Conservation (phyloP, 2,888 invertebrate genomes). For the Seira sanloemensis region DNA sequence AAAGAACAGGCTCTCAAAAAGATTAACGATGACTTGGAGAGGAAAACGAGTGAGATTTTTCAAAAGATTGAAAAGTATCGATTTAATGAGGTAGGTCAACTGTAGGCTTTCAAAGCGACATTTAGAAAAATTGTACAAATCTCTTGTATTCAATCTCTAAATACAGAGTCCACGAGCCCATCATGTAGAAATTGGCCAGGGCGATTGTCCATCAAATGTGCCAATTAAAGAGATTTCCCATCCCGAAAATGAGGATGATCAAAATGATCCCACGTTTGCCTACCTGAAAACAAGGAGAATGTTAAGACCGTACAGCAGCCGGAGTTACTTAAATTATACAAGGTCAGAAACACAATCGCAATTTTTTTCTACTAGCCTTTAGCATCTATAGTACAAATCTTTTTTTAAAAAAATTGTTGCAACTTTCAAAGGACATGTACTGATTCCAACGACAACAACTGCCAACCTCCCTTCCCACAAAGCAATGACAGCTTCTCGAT, state of each 20-base stretch:
- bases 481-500: background rate
- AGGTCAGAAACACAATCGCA: background rate
- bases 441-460: no score
- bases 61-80: constrained; percentile 69
- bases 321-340: background rate
- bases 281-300: background rate
- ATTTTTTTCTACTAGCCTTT: background rate
- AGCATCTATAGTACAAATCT: no score
- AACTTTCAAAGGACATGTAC: no score
- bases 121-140: background rate
- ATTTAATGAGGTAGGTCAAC: constrained; percentile 30
- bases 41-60: constrained; percentile 69
- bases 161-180: background rate
- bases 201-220: constrained; percentile 17
- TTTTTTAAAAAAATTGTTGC: no score
- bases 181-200: constrained; percentile 34
- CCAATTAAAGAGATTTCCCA: background rate
- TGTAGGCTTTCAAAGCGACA: constrained; percentile 16
- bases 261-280: background rate
- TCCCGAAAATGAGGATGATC: background rate
- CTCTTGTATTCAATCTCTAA: background rate
- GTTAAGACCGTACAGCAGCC: background rate
- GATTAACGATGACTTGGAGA: constrained; percentile 71
- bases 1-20: constrained; percentile 67
- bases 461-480: no score